These are phyloP conservation scores for Thamnophis elegans DNA, from an alignment of 2,797 vertebrate genomes.

Conservation along the genomic window DNA sequence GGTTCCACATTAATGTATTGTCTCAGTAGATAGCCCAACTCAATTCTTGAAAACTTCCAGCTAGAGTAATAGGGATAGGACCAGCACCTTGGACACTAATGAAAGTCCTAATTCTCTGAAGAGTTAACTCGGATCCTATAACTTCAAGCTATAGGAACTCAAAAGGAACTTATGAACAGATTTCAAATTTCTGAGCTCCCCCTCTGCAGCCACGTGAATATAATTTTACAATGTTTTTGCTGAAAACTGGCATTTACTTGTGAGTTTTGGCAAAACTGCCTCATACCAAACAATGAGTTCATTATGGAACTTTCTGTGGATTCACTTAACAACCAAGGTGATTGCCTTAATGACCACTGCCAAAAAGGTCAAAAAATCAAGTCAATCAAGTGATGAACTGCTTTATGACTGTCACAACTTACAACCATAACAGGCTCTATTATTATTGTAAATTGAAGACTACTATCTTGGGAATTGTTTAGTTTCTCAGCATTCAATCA, in stretches of 20 bases:
- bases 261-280: not conserved
- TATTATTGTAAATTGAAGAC: not conserved
- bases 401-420: not conserved
- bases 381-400: not conserved
- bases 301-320: not conserved
- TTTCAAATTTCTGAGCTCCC: not conserved
- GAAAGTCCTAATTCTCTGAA: no score
- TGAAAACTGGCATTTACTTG: not conserved
- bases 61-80: not conserved
- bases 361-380: not conserved
- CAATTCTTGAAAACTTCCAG: no score
- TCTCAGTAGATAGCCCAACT: no score
- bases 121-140: not conserved
- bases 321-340: not conserved
- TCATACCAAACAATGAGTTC: not conserved
- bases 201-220: not conserved
- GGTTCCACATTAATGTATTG: not conserved
- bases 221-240: not conserved
- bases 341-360: not conserved
- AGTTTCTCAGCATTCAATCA: not conserved
- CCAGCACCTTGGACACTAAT: not conserved
- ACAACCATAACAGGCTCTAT: not conserved
- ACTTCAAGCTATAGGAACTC: not conserved
- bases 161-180: not conserved
- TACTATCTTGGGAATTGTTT: not conserved